Base-by-base conservation (phyloP, 2,888 invertebrate species). In the Xestia rhomboidea region DNA sequence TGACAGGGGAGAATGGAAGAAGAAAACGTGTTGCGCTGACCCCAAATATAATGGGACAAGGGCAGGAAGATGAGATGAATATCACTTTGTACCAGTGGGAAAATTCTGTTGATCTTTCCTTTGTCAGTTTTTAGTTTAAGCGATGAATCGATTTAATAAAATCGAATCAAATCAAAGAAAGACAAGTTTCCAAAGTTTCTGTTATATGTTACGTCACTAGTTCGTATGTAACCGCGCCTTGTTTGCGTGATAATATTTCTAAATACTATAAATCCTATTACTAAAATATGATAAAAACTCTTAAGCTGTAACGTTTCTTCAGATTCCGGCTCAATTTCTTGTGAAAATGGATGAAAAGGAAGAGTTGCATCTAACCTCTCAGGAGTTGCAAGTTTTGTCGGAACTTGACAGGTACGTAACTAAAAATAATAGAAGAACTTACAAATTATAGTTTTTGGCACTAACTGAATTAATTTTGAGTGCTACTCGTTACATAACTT, bases 351-450 rank as follows among this genome's bases (percentile, higher is more conserved):
- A 96, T 84, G 98, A 98, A 90, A 97, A 97, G 90, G 97, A 97
- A 94, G 98, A 98, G 91, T 97, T 98, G 89, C 97, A 97, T 95
- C 95, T 98, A 95, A 98, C 98, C 94, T 98, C 98, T 87, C 98
- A 98, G 94, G 98, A 99, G 96, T 96, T 99, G 90, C 98, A 98
- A 97, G 97, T 98, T 93, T 97, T 99, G 90, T 98, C 98, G 77
- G 98, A 98, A 94, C 97, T 99, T 94, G 98, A 99, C 97, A 98
- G 99, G 99, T 98, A 96, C 80, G 77, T 86, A 84, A 83, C 75
- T 76, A 73, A 66, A 79, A 71, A 68, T 79, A 68, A 6, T 70
- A 21, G 15, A 78, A 57, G 21, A 67, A 85, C 49, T 84, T 73
- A 64, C 11, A 74, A 75, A 27, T 72, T 34, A 63, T 8, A 24